Evolutionary conservation across 1,140 invertebrate species (phyloP), one percentile per base, ranked within the genome.

Genomic region (Drosophila mayri): DNA sequence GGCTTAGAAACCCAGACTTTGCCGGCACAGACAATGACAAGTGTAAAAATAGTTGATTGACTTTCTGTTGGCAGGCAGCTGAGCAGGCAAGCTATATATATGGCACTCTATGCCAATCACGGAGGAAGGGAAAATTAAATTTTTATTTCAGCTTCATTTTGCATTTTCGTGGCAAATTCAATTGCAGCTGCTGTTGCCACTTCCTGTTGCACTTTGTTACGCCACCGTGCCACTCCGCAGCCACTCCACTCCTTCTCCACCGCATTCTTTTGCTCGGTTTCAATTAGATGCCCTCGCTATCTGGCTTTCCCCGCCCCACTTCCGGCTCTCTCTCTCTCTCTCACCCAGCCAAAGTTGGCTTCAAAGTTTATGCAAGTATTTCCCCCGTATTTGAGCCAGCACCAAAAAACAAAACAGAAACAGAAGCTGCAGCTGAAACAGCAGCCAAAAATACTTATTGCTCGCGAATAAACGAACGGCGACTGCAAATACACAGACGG

Each of bases 391-490:
- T 54, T 73, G 76, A 58, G 65, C 57, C 52, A 67, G 22, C 49
- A 28, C 28, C 18, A 40, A 44, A 49, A 46, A 50, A 47, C 30
- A 60, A 67, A 55, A 67, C 40, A 57, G 50, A 65, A 46, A 72
- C 54, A 80, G 25, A 49, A 46, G 25, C 28, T 46, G 40, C 43
- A 43, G 22, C 52, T 30, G 57, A 43, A 62, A 46, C 57, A 44
- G 47, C 46, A 71, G 46, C 46, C 57, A 65, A 88, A 87, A 61
- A 85, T 76, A 87, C 84, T 67, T 80, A 88, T 80, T 88, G 76
- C 84, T 37, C 44, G 66, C 64, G 63, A 87, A 87, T 80, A 74
- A 72, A 84, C 61, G 71, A 76, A 74, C 44, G 70, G 65, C 59
- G 65, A 65, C 55, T 82, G 63, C 58, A 68, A 68, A 71, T 60